Base-by-base conservation (phyloP, 2,797 vertebrate species). In the Cephalopachus bancanus region DNA sequence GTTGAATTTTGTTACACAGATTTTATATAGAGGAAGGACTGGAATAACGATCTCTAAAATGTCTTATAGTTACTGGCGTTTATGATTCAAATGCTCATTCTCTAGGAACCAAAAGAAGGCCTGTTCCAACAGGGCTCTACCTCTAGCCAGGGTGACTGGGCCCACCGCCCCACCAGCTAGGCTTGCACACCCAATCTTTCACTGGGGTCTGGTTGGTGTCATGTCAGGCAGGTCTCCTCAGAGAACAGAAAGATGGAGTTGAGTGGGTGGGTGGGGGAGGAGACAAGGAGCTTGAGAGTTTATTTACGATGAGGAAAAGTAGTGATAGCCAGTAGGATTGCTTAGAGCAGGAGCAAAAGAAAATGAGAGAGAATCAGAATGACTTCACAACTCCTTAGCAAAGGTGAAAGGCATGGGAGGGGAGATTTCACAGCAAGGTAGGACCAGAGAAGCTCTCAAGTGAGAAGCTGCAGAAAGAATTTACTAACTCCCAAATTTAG, bases 331-430 rank as follows among this genome's bases (percentile, higher is more conserved):
- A 28, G 49, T 28, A 71, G 79, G 30, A n/a, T 49, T 69, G 65
- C 55, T 84, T 93, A n/a, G 51, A 55, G 57, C 28, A 28, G 55
- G 79, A 84, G 80, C 65, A 89, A 81, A 93, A 81, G 49, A 60
- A 71, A 79, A 57, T 57, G 33, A 81, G 44, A n/a, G 15, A 4
- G n/a, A 71, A 44, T 79, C 20, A 53, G 33, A 83, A 84, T 57
- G 72, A 55, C n/a, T 81, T 15, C 53, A 57, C 67, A 53, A 74
- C 72, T 69, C 33, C 65, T 91, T 76, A 78, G 87, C 49, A 65
- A 71, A 59, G 59, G 7, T 59, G 2, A 19, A 30, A 76, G n/a
- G 37, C 0, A 4, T 62, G 9, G 26, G n/a, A 83, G 69, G 86
- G 7, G 76, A 94, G 28, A 92, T 69, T 83, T 92, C 64, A 89